A percentile compares a stretch with the other conserved stretches of the same genome.
Conservation (phyloP, 2,888 invertebrate genomes). For the Meteorus cinctellus region DNA sequence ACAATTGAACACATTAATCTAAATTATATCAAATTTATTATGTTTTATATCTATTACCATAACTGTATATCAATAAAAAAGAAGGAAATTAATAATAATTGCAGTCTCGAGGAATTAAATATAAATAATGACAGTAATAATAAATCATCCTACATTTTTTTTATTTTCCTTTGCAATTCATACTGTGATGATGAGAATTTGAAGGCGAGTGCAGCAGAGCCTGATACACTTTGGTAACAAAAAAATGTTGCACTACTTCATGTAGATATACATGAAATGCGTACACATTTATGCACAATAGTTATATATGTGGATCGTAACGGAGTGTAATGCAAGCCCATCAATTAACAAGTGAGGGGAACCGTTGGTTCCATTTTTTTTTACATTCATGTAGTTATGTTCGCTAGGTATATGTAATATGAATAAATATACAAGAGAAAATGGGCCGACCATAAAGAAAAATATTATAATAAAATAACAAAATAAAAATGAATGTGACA, state of each 20-base stretch:
- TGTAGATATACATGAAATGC: slow-evolving; percentile 6
- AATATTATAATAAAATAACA: background rate
- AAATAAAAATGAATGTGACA: too few relatives aligned
- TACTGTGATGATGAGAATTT: background rate
- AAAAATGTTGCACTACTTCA: slow-evolving; percentile 40
- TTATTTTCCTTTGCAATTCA: background rate
- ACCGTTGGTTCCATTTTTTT: slow-evolving; percentile 29
- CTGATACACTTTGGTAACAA: slow-evolving; percentile 26
- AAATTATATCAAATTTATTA: too few relatives aligned
- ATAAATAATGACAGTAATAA: slow-evolving; percentile 12
- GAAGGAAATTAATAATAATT: too few relatives aligned
- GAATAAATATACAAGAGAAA: background rate
- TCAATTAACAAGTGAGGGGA: slow-evolving; percentile 38
- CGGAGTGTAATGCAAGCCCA: slow-evolving; percentile 20
- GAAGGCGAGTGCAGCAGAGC: slow-evolving; percentile 27
- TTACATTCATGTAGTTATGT: background rate
- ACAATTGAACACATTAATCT: too few relatives aligned
- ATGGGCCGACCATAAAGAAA: background rate
- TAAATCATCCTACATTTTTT: background rate
- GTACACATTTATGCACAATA: background rate
- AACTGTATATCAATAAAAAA: background rate
- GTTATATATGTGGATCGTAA: slow-evolving; percentile 24
- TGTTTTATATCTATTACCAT: slow-evolving; percentile 1
- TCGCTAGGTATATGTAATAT: background rate
- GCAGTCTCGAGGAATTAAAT: background rate